Base-by-base conservation (phyloP, 2,888 invertebrate genomes). In the Nysson spinosus region DNA sequence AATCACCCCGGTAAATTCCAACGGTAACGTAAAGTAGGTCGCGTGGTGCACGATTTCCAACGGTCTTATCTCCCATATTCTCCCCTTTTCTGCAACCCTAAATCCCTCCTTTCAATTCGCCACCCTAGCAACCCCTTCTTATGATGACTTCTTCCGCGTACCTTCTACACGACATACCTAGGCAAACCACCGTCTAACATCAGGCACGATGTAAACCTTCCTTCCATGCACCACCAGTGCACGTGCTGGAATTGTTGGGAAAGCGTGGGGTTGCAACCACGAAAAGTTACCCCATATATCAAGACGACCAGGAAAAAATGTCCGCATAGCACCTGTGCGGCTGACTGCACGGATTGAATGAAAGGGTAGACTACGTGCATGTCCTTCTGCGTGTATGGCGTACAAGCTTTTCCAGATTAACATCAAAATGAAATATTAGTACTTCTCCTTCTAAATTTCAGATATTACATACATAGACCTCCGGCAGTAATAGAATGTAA, bases 1-100 rank as follows among this genome's bases (percentile, higher is more conserved):
- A 75, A n/a, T n/a, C n/a, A n/a, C 63, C 62, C 52, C 40, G 56
- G n/a, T n/a, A n/a, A 64, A 76, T 70, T 62, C 62, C 58, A 14
- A 55, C 61, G 67, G 67, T 65, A 65, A 34, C 52, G 4, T 50
- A 42, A 69, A 75, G 58, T 75, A 66, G 66, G 66, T 66, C 57
- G 47, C 47, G 40, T 42, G 40, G 64, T 56, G 61, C 54, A 40
- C 50, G 70, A 65, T 69, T 65, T 61, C 39, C 47, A 26, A 26
- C 49, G 51, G 34, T 61, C 20, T 35, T 32, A 16, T 24, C 58
- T 40, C 35, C 26, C 37, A 16, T 47, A 50, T 30, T 32, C 20
- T 46, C 19, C 14, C 34, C 37, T 37, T 34, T 34, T 20, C 37
- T 22, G 40, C 43, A 4, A 17, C 34, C 24, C 47, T 32, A 16